phyloP scores from a whole-genome alignment of 1,140 invertebrate genomes.

The Telenomus remus region DNA sequence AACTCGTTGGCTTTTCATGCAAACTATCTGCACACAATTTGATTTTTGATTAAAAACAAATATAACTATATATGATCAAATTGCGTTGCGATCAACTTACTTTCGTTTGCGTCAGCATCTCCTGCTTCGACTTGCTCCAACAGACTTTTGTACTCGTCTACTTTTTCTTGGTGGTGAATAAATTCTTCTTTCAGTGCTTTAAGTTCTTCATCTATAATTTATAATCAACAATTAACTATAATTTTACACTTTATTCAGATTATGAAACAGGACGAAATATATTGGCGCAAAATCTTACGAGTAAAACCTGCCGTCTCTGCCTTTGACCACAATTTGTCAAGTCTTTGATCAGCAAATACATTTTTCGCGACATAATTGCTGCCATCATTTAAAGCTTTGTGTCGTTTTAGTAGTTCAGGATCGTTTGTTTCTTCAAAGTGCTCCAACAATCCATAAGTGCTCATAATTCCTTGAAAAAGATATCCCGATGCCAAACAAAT shows the following conservation, averaged over 20 bases:
- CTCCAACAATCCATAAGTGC: conserved; percentile 86
- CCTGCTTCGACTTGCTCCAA: conserved; percentile 81
- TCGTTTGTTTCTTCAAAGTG: conserved; percentile 84
- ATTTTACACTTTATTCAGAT: too few relatives aligned
- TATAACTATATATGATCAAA: conserved; percentile 3
- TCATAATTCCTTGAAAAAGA: conserved; percentile 81
- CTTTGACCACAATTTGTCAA: conserved; percentile 93
- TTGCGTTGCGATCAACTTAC: conserved; percentile 72
- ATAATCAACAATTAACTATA: too few relatives aligned
- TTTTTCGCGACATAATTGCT: conserved; percentile 79
- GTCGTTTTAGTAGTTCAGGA: conserved; percentile 73
- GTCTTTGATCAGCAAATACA: conserved; percentile 91
- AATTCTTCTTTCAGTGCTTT: conserved; percentile 92
- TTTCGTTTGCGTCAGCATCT: conserved; percentile 78
- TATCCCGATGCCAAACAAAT: not conserved
- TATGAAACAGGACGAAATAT: not conserved
- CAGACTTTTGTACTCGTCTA: conserved; percentile 91
- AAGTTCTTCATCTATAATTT: conserved; percentile 82
- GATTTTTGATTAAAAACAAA: conserved; percentile 5
- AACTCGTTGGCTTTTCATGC: conserved; percentile 75
- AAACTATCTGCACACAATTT: conserved; percentile 69
- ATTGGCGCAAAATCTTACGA: conserved; percentile 66
- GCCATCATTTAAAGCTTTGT: conserved; percentile 70
- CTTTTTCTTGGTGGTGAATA: conserved; percentile 92
- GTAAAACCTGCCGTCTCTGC: conserved; percentile 90